phyloP scores from a whole-genome alignment of 2,888 invertebrate species.

The Cotesia congregata region DNA sequence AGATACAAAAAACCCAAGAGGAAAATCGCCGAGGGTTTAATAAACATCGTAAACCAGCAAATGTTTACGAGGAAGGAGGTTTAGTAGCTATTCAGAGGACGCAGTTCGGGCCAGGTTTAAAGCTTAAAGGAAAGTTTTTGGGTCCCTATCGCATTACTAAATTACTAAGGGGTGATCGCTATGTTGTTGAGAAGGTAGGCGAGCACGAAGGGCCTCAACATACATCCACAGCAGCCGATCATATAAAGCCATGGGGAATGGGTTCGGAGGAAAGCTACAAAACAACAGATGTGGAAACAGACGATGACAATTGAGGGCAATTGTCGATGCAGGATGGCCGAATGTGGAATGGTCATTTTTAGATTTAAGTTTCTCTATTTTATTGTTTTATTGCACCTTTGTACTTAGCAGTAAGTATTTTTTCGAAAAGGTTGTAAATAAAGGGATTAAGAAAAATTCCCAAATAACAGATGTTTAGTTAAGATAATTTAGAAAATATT shows the following conservation, averaged over 20 bases:
- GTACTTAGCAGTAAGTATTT: too few species aligned
- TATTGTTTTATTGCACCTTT: too few species aligned
- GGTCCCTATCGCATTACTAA: slow-evolving; percentile 41
- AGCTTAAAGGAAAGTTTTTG: slow-evolving; percentile 37
- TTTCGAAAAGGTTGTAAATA: too few species aligned
- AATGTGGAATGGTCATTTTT: too few species aligned
- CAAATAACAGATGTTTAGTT: too few species aligned
- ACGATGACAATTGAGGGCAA: too few species aligned
- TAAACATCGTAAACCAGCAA: slow-evolving; percentile 38
- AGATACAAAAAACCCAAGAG: slow-evolving; percentile 36
- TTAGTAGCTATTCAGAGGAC: slow-evolving; percentile 41
- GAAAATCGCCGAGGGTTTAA: slow-evolving; percentile 41
- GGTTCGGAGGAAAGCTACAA: too few species aligned
- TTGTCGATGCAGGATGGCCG: too few species aligned
- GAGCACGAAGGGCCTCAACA: slow-evolving; percentile 53
- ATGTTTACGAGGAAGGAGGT: slow-evolving; percentile 27
- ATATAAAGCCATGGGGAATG: slow-evolving; percentile 49
- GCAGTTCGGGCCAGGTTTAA: slow-evolving; percentile 38
- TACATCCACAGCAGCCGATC: slow-evolving; percentile 56
- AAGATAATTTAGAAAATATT: too few species aligned
- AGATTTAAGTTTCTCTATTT: too few species aligned
- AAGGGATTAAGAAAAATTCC: too few species aligned
- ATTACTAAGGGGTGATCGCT: slow-evolving; percentile 56
- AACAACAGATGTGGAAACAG: too few species aligned
- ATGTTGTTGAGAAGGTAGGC: slow-evolving; percentile 57